These are phyloP conservation scores for Cyrtodaria siliqua DNA, from an alignment of 2,888 invertebrate species.

Conservation along the genomic window DNA sequence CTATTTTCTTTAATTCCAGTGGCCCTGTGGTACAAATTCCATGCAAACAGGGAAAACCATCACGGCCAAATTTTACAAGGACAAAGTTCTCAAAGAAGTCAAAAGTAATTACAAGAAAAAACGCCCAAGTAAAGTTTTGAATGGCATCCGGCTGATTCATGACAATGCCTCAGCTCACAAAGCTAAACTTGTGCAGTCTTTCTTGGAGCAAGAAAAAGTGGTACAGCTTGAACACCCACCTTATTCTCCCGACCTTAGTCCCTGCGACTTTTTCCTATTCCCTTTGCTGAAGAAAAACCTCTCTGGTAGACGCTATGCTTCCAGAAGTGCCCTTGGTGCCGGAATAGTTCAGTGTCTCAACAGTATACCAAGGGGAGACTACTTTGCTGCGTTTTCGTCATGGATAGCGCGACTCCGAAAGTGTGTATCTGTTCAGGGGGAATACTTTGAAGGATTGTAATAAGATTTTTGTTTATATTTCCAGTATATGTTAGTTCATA, in stretches of 20 bases:
- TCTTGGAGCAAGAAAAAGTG: slow-evolving; percentile 8
- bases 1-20: not conserved
- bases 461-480: too few relatives aligned
- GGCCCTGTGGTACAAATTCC: slow-evolving; percentile 6
- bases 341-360: slow-evolving; percentile 11
- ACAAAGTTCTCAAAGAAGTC: slow-evolving; percentile 1
- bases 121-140: slow-evolving; percentile 9
- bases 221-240: not conserved
- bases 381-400: slow-evolving; percentile 3
- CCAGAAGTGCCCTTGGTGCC: slow-evolving; percentile 8
- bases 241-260: slow-evolving; percentile 9
- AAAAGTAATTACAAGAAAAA: not conserved
- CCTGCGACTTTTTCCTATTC: slow-evolving; percentile 5
- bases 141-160: slow-evolving; percentile 9
- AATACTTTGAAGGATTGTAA: too few relatives aligned
- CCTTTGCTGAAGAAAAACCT: not conserved
- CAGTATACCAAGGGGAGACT: slow-evolving; percentile 5
- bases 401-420: not conserved
- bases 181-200: not conserved
- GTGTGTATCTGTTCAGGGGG: too few relatives aligned
- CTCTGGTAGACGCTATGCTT: slow-evolving; percentile 7
- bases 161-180: slow-evolving; percentile 16
- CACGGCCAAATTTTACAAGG: not conserved
- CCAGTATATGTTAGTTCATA: too few relatives aligned
- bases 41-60: slow-evolving; percentile 1